Evolutionary conservation across 2,113 vertebrate genomes (phyloP).

Genomic region (Odobenus rosmarus): DNA sequence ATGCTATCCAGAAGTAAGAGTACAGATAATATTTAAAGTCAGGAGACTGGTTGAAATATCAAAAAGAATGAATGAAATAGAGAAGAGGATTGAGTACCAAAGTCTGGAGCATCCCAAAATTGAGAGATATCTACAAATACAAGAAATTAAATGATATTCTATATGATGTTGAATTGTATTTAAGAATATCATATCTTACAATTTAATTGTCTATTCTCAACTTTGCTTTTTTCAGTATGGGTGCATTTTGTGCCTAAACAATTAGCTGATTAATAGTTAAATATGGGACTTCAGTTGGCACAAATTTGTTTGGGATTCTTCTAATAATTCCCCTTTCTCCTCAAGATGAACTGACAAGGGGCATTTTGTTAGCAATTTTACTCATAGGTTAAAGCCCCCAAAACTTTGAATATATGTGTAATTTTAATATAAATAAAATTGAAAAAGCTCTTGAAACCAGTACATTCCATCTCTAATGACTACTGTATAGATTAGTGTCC

Average conservation of each 20-base stretch:
- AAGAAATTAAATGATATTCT: constrained; percentile 64
- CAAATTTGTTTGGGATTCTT: not conserved
- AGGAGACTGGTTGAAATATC: not conserved
- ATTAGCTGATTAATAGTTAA: not conserved
- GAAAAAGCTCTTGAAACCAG: constrained; percentile 44
- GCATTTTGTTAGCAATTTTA: not conserved
- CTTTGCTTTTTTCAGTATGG: constrained; percentile 28
- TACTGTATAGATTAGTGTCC: not conserved
- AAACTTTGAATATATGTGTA: constrained; percentile 13
- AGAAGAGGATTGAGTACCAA: not conserved
- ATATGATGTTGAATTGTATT: constrained; percentile 55
- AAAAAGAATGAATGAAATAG: not conserved
- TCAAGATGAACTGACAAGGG: not conserved
- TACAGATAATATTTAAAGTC: not conserved
- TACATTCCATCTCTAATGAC: constrained; percentile 46
- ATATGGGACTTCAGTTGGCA: not conserved
- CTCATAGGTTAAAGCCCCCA: not conserved
- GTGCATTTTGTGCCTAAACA: not conserved
- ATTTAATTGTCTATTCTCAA: constrained; percentile 72
- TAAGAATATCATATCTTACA: constrained; percentile 70
- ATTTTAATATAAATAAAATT: constrained; percentile 57
- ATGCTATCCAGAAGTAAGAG: not conserved
- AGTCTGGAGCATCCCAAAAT: not conserved
- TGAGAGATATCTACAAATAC: not conserved
- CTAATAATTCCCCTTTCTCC: constrained; percentile 1